Percentiles rank a stretch among this genome's conserved stretches.
These are phyloP conservation scores for Pomatostomus ruficeps DNA, from an alignment of 2,113 vertebrate genomes.

Conservation along the genomic window DNA sequence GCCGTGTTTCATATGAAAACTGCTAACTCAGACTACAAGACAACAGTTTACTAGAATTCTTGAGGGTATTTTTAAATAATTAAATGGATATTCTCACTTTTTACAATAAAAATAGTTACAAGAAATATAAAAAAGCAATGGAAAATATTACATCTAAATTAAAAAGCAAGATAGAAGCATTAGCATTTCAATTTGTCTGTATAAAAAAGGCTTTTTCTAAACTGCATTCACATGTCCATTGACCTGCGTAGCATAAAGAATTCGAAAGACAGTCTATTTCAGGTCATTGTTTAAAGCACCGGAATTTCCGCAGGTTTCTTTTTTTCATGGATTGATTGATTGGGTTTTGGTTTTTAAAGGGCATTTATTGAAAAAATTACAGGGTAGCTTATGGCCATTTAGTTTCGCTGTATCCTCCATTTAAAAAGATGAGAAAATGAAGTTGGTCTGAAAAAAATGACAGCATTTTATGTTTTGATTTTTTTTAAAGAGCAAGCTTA, in stretches of 20 bases:
- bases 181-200: neutral
- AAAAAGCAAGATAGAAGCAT: neutral
- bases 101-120: neutral
- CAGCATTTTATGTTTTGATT: neutral
- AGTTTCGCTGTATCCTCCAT: neutral
- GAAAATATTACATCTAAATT: neutral
- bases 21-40: neutral
- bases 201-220: neutral
- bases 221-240: neutral
- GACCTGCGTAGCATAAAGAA: neutral
- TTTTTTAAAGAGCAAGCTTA: neutral
- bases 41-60: neutral
- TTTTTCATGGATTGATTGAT: neutral
- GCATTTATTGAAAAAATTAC: neutral
- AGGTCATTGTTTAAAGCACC: neutral
- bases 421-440: neutral
- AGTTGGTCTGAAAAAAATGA: neutral
- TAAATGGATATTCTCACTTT: neutral
- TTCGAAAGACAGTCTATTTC: neutral
- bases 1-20: neutral
- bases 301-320: neutral
- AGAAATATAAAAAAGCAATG: neutral
- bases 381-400: neutral
- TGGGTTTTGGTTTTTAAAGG: neutral
- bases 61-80: neutral